Percentiles rank a stretch among this genome's conserved stretches.
These are phyloP conservation scores for Panagrolaimus sp. DNA, from an alignment of 1,140 invertebrate genomes.

Conservation along the genomic window DNA sequence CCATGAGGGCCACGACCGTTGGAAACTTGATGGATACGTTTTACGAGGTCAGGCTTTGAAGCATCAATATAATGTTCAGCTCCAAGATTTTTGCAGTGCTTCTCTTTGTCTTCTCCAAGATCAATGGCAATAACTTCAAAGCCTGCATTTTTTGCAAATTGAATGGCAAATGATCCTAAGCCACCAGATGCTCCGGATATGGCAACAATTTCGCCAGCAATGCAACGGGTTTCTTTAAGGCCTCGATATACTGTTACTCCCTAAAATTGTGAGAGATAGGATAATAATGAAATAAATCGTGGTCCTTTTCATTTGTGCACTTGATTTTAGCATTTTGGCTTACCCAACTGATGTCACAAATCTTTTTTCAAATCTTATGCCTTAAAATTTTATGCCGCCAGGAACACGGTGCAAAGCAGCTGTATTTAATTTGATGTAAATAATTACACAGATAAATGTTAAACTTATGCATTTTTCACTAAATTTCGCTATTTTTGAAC, in stretches of 20 bases:
- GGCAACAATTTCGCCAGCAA: conserved; percentile 26
- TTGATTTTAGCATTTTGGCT: too few relatives aligned
- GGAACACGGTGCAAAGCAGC: too few relatives aligned
- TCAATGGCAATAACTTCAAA: conserved; percentile 28
- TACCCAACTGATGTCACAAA: too few relatives aligned
- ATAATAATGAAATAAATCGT: too few relatives aligned
- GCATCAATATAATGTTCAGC: conserved; percentile 29
- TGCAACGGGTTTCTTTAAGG: conserved; percentile 23
- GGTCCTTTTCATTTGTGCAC: too few relatives aligned
- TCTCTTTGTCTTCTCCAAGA: conserved; percentile 14
- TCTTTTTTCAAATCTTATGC: background rate
- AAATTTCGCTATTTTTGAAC: too few relatives aligned
- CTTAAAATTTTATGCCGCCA: background rate
- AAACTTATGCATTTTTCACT: too few relatives aligned
- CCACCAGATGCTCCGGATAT: conserved; percentile 30
- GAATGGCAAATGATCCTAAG: conserved; percentile 29
- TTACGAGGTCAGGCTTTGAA: background rate
- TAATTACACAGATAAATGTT: too few relatives aligned
- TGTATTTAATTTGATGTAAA: too few relatives aligned
- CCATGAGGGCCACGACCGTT: background rate
- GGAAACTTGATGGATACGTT: background rate
- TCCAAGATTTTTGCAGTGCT: conserved; percentile 29
- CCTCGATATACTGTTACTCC: conserved; percentile 33
- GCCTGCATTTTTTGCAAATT: conserved; percentile 36
- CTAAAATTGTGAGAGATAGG: background rate